A percentile compares a stretch with the other conserved stretches of the same genome.
Evolutionary conservation across 2,888 invertebrate species (phyloP).

Genomic region (Melieria crassipennis): DNA sequence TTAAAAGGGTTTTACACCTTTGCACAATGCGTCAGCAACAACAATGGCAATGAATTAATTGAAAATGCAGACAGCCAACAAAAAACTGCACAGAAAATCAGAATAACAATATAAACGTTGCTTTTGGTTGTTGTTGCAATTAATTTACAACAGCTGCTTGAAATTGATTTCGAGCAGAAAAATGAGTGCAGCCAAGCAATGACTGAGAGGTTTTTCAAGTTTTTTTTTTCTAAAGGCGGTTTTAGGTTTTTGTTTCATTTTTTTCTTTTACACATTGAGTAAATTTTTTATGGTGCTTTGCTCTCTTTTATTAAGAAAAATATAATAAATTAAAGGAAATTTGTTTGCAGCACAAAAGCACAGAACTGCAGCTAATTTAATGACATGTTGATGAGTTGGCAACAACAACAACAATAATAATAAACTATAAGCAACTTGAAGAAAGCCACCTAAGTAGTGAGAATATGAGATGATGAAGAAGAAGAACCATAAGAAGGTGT

Average conservation of each 20-base stretch:
- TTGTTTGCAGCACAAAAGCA: too few species aligned
- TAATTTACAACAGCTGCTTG: slow-evolving; percentile 24
- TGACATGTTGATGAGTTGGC: slow-evolving; percentile 10
- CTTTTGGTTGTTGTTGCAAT: neutral
- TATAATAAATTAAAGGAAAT: too few species aligned
- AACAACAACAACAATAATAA: neutral
- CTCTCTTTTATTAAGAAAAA: too few species aligned
- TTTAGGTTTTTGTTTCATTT: too few species aligned
- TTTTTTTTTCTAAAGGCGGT: too few species aligned
- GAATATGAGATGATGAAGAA: too few species aligned
- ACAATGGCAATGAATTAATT: slow-evolving; percentile 8
- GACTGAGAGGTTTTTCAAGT: neutral
- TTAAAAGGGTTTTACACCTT: slow-evolving; percentile 15
- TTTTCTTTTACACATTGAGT: too few species aligned
- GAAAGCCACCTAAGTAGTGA: too few species aligned
- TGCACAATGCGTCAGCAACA: neutral
- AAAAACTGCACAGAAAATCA: neutral
- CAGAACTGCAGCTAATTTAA: slow-evolving; percentile 14
- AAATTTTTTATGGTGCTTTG: too few species aligned
- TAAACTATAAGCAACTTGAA: too few species aligned
- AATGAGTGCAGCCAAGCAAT: slow-evolving; percentile 2
- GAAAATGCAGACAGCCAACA: neutral
- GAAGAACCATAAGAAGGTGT: neutral
- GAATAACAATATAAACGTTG: neutral
- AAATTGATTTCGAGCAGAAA: slow-evolving; percentile 17